Evolutionary conservation across 2,797 vertebrate genomes (phyloP).

Genomic region (Sebastes vulpes): DNA sequence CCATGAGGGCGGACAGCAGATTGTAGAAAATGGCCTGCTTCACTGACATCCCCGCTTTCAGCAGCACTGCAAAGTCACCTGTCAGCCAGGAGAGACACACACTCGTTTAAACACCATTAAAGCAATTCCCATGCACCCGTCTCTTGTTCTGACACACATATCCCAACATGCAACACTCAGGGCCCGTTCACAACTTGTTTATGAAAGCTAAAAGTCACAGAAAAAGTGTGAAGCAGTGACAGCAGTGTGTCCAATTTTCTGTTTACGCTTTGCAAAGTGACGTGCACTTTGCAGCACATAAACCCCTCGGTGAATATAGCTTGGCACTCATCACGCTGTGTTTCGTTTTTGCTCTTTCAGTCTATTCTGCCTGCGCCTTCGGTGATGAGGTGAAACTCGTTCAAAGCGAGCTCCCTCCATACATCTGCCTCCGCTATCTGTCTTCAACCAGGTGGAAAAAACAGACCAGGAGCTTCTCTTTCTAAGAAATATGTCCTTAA

Average conservation of each 20-base stretch:
- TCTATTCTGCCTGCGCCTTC: background rate
- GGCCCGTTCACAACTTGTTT: background rate
- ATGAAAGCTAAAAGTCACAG: background rate
- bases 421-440: background rate
- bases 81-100: constrained; percentile 27
- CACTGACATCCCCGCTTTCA: constrained; percentile 97
- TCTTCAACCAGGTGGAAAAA: constrained; percentile 26
- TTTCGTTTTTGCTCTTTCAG: background rate
- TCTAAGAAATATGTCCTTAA: constrained; percentile 34
- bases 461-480: constrained; percentile 4
- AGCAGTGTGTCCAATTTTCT: background rate
- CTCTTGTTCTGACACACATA: background rate
- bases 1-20: constrained; percentile 97
- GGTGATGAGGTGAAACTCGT: constrained; percentile 16
- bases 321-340: background rate
- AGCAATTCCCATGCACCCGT: background rate
- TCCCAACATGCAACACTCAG: background rate
- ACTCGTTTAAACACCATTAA: background rate
- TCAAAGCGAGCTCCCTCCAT: constrained; percentile 14
- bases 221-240: background rate
- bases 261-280: constrained; percentile 7
- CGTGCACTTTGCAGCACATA: background rate
- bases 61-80: constrained; percentile 98
- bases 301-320: background rate
- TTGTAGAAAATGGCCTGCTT: constrained; percentile 98